These are phyloP conservation scores for Coregonus ussuriensis DNA, from an alignment of 2,797 vertebrate species.

Conservation along the genomic window DNA sequence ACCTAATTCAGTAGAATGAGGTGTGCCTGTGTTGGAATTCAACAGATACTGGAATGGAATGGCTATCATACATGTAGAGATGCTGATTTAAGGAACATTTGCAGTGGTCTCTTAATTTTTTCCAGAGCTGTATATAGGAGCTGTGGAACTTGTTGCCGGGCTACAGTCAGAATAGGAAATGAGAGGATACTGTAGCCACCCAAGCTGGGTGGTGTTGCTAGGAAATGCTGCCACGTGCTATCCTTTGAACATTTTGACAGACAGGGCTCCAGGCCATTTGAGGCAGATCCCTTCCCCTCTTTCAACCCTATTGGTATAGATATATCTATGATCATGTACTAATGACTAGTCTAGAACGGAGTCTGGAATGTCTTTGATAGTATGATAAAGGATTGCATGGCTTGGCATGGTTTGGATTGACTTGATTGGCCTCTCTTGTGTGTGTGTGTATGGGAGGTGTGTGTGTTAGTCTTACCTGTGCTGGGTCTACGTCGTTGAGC, in stretches of 20 bases:
- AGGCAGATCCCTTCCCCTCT: conserved; percentile 5
- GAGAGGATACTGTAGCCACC: not conserved
- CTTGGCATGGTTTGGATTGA: not conserved
- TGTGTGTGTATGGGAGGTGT: not conserved
- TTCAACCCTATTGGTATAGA: not conserved
- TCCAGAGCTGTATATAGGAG: too few relatives aligned
- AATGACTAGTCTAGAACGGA: not conserved
- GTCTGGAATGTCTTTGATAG: too few relatives aligned
- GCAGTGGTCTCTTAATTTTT: too few relatives aligned
- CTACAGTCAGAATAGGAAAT: conserved; percentile 32
- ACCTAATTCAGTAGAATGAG: too few relatives aligned
- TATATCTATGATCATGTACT: not conserved
- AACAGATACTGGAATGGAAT: too few relatives aligned
- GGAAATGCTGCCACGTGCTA: conserved; percentile 1
- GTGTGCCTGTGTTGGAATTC: too few relatives aligned
- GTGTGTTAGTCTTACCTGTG: conserved; percentile 78
- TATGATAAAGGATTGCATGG: too few relatives aligned
- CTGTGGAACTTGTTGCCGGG: not conserved
- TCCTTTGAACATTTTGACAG: conserved; percentile 35
- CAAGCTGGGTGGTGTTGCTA: not conserved
- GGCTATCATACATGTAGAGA: too few relatives aligned
- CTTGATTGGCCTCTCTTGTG: not conserved
- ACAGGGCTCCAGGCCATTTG: conserved; percentile 34
- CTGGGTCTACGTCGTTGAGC: conserved; percentile 96
- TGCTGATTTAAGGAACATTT: too few relatives aligned